Conservation (phyloP, 2,888 invertebrate genomes). For the Tetragonisca angustula region DNA sequence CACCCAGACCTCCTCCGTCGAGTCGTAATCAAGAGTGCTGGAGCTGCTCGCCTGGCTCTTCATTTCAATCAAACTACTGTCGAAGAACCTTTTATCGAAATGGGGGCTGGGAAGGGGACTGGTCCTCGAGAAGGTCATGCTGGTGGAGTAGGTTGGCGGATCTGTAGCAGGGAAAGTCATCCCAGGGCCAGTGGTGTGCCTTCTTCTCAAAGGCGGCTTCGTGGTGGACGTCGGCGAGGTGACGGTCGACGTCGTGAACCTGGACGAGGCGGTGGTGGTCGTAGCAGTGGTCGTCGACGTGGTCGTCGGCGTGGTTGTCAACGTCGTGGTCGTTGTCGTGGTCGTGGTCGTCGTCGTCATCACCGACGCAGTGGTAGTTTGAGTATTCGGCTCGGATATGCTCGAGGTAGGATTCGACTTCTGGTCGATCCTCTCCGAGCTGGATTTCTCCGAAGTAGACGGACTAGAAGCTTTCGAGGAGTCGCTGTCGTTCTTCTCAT, state of each 20-base stretch:
- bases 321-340: conserved; percentile 17
- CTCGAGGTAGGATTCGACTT: conserved; percentile 75
- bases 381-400: conserved; percentile 68
- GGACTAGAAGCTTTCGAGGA: conserved; percentile 78
- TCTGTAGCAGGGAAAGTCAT: conserved; percentile 83
- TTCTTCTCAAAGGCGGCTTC: conserved; percentile 79
- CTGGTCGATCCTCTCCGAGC: conserved; percentile 80
- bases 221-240: conserved; percentile 79
- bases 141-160: conserved; percentile 81
- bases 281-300: conserved; percentile 50
- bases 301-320: conserved; percentile 10
- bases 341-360: conserved; percentile 41
- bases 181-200: conserved; percentile 81
- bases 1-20: conserved; percentile 90
- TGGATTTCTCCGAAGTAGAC: conserved; percentile 80
- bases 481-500: conserved; percentile 73
- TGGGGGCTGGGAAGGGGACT: conserved; percentile 87
- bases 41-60: conserved; percentile 89
- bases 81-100: conserved; percentile 92
- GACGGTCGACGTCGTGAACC: conserved; percentile 79
- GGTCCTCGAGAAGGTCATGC: conserved; percentile 82
- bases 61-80: conserved; percentile 92
- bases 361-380: neutral
- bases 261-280: conserved; percentile 66
- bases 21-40: conserved; percentile 86